Conservation (phyloP, 2,113 vertebrate species). For the Numida meleagris region DNA sequence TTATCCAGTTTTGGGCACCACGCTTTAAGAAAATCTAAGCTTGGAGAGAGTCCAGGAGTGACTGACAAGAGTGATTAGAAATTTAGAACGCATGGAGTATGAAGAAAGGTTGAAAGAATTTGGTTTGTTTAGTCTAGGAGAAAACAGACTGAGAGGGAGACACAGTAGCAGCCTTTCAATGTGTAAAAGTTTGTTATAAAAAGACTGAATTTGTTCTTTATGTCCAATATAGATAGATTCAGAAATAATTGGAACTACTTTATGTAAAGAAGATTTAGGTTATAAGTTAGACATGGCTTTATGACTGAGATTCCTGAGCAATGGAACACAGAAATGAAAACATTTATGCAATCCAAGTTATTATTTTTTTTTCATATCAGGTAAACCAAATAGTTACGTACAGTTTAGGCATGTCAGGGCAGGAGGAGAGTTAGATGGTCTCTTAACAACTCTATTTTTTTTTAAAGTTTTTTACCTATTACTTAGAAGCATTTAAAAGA, state of each 20-base stretch:
- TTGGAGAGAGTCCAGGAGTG: constrained; percentile 42
- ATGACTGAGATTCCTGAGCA: not conserved
- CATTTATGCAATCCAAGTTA: not conserved
- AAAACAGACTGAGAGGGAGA: constrained; percentile 20
- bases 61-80: constrained; percentile 54
- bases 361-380: not conserved
- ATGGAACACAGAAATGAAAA: not conserved
- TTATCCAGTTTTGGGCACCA: constrained; percentile 42
- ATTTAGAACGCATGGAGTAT: constrained; percentile 49
- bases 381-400: not conserved
- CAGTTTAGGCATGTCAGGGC: not conserved
- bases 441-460: not conserved
- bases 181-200: not conserved
- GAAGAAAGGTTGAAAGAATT: constrained; percentile 59
- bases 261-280: not conserved
- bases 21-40: constrained; percentile 8
- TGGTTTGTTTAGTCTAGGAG: constrained; percentile 59
- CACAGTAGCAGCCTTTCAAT: not conserved
- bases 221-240: not conserved
- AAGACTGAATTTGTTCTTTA: not conserved
- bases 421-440: not conserved
- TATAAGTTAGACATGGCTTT: not conserved
- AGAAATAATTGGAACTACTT: not conserved
- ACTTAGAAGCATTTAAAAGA: not conserved
- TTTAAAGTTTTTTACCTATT: not conserved